These are phyloP conservation scores for Bombus impatiens DNA, from an alignment of 1,140 invertebrate genomes.

Conservation along the genomic window DNA sequence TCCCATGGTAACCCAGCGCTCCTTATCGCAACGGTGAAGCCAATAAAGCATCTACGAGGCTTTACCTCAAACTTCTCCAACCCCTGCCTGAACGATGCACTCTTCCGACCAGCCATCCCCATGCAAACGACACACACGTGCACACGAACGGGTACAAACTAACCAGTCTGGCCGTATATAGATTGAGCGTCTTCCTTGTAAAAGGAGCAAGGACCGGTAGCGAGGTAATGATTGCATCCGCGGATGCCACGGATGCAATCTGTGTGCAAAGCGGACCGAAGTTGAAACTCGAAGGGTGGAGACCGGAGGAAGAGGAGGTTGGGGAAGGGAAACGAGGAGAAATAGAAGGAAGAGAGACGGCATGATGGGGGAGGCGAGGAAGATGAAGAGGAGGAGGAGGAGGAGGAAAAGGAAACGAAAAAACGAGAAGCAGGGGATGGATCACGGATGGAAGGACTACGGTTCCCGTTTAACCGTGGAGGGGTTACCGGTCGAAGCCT, in stretches of 20 bases:
- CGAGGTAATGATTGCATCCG: slow-evolving; percentile 78
- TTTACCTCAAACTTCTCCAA: slow-evolving; percentile 49
- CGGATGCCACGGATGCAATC: slow-evolving; percentile 76
- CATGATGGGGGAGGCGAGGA: not conserved
- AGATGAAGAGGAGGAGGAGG: not conserved
- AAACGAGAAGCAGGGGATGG: slow-evolving; percentile 22
- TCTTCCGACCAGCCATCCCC: slow-evolving; percentile 45
- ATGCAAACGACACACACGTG: slow-evolving; percentile 19
- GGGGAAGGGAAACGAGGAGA: not conserved
- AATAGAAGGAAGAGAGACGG: not conserved
- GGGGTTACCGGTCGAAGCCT: slow-evolving; percentile 61
- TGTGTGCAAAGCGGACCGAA: slow-evolving; percentile 76
- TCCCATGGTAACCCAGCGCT: slow-evolving; percentile 28
- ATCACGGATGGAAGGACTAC: slow-evolving; percentile 56
- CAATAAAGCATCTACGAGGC: slow-evolving; percentile 63
- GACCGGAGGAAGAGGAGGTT: not conserved
- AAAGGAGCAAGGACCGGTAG: slow-evolving; percentile 58
- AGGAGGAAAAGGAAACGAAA: not conserved
- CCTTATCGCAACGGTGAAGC: slow-evolving; percentile 54
- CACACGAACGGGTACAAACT: not conserved
- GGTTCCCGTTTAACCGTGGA: slow-evolving; percentile 36
- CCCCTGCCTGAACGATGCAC: slow-evolving; percentile 58
- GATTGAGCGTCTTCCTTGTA: slow-evolving; percentile 23
- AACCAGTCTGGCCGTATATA: slow-evolving; percentile 51
- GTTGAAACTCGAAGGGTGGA: slow-evolving; percentile 60